Conservation (phyloP, 1,140 invertebrate species). For the Aphaenogaster rudis region DNA sequence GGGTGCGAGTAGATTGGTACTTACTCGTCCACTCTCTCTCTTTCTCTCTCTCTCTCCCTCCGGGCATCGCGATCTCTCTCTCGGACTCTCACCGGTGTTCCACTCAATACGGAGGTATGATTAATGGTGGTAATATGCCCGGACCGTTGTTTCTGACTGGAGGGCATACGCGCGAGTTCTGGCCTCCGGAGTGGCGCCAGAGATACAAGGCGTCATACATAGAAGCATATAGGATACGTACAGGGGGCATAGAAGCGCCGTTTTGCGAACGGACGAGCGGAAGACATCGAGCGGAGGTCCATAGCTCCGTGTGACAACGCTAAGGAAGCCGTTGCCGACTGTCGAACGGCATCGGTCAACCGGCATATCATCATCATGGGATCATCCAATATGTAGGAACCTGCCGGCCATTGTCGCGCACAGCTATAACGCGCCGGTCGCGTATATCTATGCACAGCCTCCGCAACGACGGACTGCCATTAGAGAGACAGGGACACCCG, state of each 20-base stretch:
- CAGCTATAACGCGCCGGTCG: background rate
- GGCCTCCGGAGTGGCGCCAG: background rate
- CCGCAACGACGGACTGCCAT: background rate
- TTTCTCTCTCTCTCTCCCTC: background rate
- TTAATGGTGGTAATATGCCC: constrained; percentile 72
- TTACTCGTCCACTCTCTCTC: background rate
- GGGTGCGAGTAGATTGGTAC: constrained; percentile 20
- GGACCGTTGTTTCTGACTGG: constrained; percentile 59
- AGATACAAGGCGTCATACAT: constrained; percentile 20
- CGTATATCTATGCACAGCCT: constrained; percentile 29
- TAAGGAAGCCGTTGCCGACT: constrained; percentile 26
- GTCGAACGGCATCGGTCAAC: constrained; percentile 22
- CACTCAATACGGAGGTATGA: constrained; percentile 68
- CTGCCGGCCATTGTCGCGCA: constrained; percentile 34
- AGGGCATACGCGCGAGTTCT: constrained; percentile 48
- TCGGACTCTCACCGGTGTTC: constrained; percentile 39
- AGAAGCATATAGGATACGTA: constrained; percentile 25
- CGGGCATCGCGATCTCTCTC: constrained; percentile 3
- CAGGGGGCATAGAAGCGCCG: background rate
- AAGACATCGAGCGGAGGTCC: background rate
- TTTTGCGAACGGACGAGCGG: constrained; percentile 6
- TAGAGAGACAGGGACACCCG: background rate
- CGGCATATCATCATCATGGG: constrained; percentile 23
- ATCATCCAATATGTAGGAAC: constrained; percentile 12
- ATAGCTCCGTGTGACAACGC: background rate